These are phyloP conservation scores for Hassar affinis DNA, from an alignment of 2,113 vertebrate species.

Conservation along the genomic window DNA sequence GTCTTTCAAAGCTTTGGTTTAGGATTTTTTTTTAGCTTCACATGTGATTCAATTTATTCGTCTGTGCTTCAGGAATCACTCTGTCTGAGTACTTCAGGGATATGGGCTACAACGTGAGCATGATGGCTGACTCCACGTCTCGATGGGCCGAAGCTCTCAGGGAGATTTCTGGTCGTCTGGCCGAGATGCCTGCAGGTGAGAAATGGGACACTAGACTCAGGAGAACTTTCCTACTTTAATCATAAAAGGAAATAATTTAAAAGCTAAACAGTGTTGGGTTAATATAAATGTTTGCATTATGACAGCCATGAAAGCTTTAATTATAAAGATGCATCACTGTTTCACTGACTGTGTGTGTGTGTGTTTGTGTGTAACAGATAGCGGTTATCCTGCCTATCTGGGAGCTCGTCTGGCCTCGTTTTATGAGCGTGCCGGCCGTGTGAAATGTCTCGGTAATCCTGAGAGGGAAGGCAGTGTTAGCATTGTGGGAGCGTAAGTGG, in stretches of 20 bases:
- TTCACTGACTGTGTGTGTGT: conserved; percentile 42
- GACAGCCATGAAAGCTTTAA: not conserved
- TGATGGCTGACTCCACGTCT: conserved; percentile 99
- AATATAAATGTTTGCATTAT: not conserved
- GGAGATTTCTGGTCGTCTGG: conserved; percentile 95
- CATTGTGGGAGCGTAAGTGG: conserved; percentile 95
- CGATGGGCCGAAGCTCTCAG: conserved; percentile 96
- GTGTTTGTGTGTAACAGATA: conserved; percentile 75
- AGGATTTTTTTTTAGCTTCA: not conserved
- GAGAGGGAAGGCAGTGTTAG: conserved; percentile 97
- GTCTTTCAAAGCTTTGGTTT: not conserved
- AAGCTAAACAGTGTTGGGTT: not conserved
- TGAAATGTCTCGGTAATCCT: conserved; percentile 97
- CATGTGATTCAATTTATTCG: not conserved
- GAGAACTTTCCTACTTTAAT: not conserved
- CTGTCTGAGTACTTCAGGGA: conserved; percentile 97
- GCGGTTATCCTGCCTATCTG: conserved; percentile 95
- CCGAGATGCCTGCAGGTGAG: conserved; percentile 96
- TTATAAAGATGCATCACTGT: not conserved
- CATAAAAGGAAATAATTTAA: not conserved
- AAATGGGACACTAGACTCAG: no score
- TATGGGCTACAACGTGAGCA: conserved; percentile 98
- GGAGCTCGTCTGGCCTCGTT: conserved; percentile 94
- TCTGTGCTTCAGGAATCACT: conserved; percentile 82
- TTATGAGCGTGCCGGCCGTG: conserved; percentile 93